Conservation (phyloP, 2,888 invertebrate species). For the Vannuccia rotundouncinata region DNA sequence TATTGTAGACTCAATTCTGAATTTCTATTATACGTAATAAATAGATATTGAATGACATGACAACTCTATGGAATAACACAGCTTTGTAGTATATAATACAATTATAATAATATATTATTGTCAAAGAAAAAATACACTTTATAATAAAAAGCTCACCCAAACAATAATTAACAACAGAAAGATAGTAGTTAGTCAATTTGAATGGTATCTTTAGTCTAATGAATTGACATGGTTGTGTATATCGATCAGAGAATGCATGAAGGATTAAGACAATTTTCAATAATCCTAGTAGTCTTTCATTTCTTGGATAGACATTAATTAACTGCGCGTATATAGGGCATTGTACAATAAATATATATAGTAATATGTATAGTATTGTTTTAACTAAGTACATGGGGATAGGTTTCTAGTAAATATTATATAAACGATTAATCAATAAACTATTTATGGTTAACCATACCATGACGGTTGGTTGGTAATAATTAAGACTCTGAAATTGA, state of each 20-base stretch:
- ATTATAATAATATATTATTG: background rate
- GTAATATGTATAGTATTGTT: background rate
- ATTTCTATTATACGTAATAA: background rate
- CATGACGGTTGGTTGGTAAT: no score
- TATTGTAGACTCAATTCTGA: background rate
- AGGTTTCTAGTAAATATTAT: background rate
- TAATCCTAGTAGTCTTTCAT: no score
- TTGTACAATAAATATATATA: background rate
- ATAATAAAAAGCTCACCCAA: background rate
- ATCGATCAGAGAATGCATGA: no score
- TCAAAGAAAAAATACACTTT: background rate
- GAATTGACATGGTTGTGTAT: background rate
- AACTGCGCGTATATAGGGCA: background rate
- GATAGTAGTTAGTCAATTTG: background rate
- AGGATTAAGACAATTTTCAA: no score
- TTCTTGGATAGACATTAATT: background rate
- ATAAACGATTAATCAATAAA: background rate
- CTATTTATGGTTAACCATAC: no score
- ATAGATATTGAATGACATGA: background rate
- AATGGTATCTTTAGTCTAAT: background rate
- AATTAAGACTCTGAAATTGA: no score
- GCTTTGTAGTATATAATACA: background rate
- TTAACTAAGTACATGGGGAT: background rate
- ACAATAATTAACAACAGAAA: background rate
- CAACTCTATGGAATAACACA: background rate